phyloP scores from a whole-genome alignment of 23 tunicate species.

The Corella eumyota region DNA sequence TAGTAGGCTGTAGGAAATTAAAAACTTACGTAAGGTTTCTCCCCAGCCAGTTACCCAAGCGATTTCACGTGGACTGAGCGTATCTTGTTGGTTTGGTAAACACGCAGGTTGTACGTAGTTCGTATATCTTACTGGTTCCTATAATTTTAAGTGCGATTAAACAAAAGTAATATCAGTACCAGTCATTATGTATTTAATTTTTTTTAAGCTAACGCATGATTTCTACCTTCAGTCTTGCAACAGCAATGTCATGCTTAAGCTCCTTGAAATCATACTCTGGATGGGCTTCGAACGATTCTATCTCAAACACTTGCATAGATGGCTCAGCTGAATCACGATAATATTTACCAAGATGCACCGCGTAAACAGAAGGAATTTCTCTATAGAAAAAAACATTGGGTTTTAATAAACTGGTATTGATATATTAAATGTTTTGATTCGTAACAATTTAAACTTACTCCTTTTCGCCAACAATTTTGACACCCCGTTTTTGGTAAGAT shows the following conservation, averaged over 20 bases:
- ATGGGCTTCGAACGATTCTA: slow-evolving; percentile 64
- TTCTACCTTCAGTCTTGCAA: slow-evolving; percentile 62
- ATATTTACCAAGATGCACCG: slow-evolving; percentile 55
- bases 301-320: slow-evolving; percentile 25
- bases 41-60: slow-evolving; percentile 92
- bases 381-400: slow-evolving; percentile 11
- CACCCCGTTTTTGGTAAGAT: slow-evolving; percentile 31
- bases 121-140: slow-evolving; percentile 38
- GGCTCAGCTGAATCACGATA: slow-evolving; percentile 20
- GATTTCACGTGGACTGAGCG: slow-evolving; percentile 14
- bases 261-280: slow-evolving; percentile 56
- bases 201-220: background rate
- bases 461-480: slow-evolving; percentile 39
- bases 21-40: slow-evolving; percentile 52
- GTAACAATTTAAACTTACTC: slow-evolving; percentile 77
- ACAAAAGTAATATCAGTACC: background rate
- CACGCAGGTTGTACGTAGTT: slow-evolving; percentile 65
- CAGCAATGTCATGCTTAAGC: slow-evolving; percentile 69
- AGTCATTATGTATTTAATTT: too few relatives aligned
- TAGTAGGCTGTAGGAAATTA: too few relatives aligned
- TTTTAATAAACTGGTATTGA: too few relatives aligned
- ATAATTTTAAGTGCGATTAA: background rate
- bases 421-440: too few relatives aligned
- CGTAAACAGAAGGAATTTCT: slow-evolving; percentile 11
- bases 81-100: slow-evolving; percentile 33